Percentiles rank a stretch among this genome's conserved stretches.
phyloP scores from a whole-genome alignment of 2,888 invertebrate species.

The Acronicta aceris region DNA sequence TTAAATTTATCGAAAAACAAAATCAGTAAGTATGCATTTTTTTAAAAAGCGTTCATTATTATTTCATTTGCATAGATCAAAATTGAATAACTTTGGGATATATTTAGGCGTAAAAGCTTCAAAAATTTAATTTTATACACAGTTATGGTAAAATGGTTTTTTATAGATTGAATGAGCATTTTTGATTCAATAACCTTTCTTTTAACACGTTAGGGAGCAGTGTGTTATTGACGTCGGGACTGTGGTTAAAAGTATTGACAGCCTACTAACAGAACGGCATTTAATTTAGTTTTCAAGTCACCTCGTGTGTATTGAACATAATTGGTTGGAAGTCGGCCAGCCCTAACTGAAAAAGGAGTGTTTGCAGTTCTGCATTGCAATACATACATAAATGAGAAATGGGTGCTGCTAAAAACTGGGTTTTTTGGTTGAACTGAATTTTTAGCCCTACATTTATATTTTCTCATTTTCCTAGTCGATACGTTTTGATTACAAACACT shows the following conservation, averaged over 20 bases:
- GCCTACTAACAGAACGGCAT: conserved; percentile 36
- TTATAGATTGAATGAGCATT: conserved; percentile 6
- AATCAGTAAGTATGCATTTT: conserved; percentile 15
- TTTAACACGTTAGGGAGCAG: conserved; percentile 22
- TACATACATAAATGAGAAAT: conserved; percentile 17
- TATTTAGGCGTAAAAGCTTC: conserved; percentile 15
- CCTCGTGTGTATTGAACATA: conserved; percentile 45
- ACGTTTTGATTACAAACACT: conserved; percentile 25
- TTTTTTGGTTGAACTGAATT: conserved; percentile 7
- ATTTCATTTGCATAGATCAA: too few species aligned
- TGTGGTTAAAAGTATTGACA: conserved; percentile 38
- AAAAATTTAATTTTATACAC: not conserved
- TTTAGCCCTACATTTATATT: not conserved
- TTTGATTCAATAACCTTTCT: conserved; percentile 12
- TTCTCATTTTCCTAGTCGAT: conserved; percentile 17
- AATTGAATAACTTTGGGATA: not conserved
- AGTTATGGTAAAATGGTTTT: not conserved
- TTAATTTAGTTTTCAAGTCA: conserved; percentile 48
- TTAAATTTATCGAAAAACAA: conserved; percentile 9
- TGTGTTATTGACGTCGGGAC: conserved; percentile 20
- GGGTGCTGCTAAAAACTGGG: conserved; percentile 1
- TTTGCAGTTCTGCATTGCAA: conserved; percentile 29
- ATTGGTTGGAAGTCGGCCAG: conserved; percentile 54
- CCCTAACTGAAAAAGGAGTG: conserved; percentile 20
- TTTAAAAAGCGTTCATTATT: conserved; percentile 14